Evolutionary conservation across 2,113 vertebrate genomes (phyloP).

Genomic region (Axis porcinus): DNA sequence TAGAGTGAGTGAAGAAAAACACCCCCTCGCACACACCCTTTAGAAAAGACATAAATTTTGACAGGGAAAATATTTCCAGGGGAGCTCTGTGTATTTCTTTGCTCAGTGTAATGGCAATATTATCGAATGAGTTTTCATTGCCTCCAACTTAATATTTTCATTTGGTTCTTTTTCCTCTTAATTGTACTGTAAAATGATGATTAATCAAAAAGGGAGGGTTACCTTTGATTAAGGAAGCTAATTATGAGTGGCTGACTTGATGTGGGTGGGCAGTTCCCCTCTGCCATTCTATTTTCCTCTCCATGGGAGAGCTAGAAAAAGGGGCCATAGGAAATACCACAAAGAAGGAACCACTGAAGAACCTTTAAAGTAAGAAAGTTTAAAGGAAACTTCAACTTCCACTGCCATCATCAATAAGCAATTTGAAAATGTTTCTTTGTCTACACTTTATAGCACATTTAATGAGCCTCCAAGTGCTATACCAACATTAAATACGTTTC

Average conservation of each 20-base stretch:
- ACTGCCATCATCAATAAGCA: not conserved
- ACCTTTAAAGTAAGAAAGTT: not conserved
- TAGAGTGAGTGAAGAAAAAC: conserved; percentile 35
- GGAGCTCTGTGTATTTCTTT: conserved; percentile 34
- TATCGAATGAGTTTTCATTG: conserved; percentile 49
- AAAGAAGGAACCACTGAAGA: not conserved
- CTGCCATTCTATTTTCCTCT: conserved; percentile 48
- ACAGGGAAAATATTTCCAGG: conserved; percentile 57
- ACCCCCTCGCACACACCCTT: not conserved
- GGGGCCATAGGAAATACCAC: not conserved
- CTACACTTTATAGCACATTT: not conserved
- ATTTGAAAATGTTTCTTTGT: not conserved
- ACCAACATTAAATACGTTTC: not conserved
- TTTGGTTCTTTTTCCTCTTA: conserved; percentile 54
- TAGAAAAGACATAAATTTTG: conserved; percentile 61
- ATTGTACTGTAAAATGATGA: conserved; percentile 41
- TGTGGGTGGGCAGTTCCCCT: conserved; percentile 39
- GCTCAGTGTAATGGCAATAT: conserved; percentile 43
- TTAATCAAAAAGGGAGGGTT: conserved; percentile 20
- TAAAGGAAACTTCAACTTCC: not conserved
- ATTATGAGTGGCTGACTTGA: not conserved
- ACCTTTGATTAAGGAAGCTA: conserved; percentile 55
- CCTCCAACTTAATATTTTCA: conserved; percentile 49
- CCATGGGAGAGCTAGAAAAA: not conserved
- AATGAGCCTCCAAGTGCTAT: not conserved